phyloP scores from a whole-genome alignment of 2,113 vertebrate genomes.

The Dromiciops gliroides region DNA sequence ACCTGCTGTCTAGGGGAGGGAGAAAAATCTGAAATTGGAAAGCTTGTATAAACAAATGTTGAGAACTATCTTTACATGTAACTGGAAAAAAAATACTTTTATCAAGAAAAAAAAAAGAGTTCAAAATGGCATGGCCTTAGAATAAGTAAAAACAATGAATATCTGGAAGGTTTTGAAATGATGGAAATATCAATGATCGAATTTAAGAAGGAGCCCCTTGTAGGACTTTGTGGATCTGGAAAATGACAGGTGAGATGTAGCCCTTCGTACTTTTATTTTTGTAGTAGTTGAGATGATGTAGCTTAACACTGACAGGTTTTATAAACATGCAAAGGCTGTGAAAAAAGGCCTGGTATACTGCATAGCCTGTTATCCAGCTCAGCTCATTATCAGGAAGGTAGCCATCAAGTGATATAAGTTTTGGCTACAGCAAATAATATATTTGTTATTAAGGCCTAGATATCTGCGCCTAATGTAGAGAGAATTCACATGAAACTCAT shows the following conservation, averaged over 20 bases:
- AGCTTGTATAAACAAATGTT: too few relatives aligned
- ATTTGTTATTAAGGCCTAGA: background rate
- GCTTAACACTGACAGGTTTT: background rate
- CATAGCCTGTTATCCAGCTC: background rate
- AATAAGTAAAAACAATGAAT: background rate
- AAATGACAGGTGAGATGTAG: background rate
- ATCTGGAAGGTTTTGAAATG: background rate
- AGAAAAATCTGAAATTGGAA: too few relatives aligned
- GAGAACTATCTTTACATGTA: too few relatives aligned
- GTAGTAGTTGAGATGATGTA: background rate
- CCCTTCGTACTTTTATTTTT: background rate
- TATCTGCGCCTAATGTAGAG: background rate
- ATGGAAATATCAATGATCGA: too few relatives aligned
- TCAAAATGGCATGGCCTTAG: background rate
- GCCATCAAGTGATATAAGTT: background rate
- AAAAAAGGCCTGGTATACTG: background rate
- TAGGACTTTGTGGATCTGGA: background rate
- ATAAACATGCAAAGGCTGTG: background rate
- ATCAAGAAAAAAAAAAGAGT: too few relatives aligned
- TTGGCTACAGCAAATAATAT: background rate
- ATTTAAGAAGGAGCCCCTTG: background rate
- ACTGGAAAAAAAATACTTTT: too few relatives aligned
- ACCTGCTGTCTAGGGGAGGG: too few relatives aligned
- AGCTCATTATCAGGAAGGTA: background rate
- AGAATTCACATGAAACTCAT: background rate